Evolutionary conservation across 2,113 vertebrate species (phyloP).

Genomic region (Kryptolebias marmoratus): DNA sequence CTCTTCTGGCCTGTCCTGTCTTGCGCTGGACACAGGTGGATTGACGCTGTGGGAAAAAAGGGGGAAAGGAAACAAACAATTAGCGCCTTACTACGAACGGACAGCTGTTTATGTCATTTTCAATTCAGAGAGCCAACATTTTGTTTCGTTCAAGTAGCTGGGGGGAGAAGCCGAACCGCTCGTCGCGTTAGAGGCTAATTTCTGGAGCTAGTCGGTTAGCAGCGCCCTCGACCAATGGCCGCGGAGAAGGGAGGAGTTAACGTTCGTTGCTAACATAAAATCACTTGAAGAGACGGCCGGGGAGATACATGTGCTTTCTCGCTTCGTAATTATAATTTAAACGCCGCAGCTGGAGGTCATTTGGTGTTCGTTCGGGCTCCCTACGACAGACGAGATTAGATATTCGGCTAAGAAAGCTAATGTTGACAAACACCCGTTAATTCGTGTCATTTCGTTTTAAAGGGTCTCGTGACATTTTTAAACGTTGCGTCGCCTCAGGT

Average conservation of each 20-base stretch:
- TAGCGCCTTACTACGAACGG: conserved; percentile 3
- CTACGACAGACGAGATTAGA: conserved; percentile 16
- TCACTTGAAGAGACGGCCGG: background rate
- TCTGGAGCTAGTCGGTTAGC: conserved; percentile 65
- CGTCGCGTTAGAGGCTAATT: conserved; percentile 69
- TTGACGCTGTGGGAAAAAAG: conserved; percentile 48
- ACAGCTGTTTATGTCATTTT: background rate
- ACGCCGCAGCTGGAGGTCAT: background rate
- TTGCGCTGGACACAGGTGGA: conserved; percentile 72
- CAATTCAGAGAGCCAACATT: rapidly evolving
- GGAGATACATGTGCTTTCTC: background rate
- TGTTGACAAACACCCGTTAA: conserved; percentile 62
- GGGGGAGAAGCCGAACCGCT: conserved; percentile 8
- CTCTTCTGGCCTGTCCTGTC: conserved; percentile 62
- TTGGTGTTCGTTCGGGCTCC: background rate
- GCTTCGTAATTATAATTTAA: background rate
- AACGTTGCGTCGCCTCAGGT: background rate
- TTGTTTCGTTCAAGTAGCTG: background rate
- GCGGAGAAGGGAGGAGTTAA: conserved; percentile 55
- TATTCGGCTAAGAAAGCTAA: conserved; percentile 43
- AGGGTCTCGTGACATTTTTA: background rate
- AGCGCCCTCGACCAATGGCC: conserved; percentile 49
- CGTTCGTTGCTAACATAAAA: conserved; percentile 18
- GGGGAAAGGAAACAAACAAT: conserved; percentile 24
- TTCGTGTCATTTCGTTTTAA: background rate